Conservation (phyloP, 2,888 invertebrate species). For the Drosophila helvetica region DNA sequence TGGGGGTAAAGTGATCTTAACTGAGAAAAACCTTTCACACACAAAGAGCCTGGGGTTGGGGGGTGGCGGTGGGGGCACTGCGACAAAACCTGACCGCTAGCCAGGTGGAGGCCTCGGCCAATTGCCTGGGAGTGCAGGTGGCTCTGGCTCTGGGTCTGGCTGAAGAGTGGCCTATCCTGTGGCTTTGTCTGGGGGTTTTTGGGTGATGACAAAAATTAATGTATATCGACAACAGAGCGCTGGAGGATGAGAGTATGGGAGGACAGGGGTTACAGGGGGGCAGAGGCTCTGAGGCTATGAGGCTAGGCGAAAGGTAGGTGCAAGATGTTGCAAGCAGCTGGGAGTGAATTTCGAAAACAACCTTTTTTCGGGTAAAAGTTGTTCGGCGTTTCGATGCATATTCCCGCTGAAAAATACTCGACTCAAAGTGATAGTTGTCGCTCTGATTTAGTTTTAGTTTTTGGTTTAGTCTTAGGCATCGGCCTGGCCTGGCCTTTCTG, state of each 20-base stretch:
- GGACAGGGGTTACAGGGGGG: constrained; percentile 1
- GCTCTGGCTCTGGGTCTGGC: constrained; percentile 3
- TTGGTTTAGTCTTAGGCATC: neutral
- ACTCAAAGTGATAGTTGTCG: constrained; percentile 67
- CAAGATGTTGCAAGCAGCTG: constrained; percentile 23
- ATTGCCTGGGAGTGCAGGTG: constrained; percentile 35
- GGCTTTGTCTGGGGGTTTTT: constrained; percentile 12
- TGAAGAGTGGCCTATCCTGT: constrained; percentile 18
- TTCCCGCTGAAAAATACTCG: constrained; percentile 37
- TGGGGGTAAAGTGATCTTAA: neutral
- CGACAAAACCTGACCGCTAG: constrained; percentile 38
- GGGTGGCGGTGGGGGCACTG: constrained; percentile 3
- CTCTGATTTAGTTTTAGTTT: constrained; percentile 56
- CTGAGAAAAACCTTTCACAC: constrained; percentile 40
- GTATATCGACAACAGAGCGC: constrained; percentile 45
- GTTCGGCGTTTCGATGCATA: constrained; percentile 51
- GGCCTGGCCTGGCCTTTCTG: neutral
- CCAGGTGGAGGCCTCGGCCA: constrained; percentile 25
- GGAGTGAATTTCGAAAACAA: constrained; percentile 58
- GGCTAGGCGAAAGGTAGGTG: constrained; percentile 28
- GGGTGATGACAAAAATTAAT: constrained; percentile 64
- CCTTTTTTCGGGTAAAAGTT: constrained; percentile 72
- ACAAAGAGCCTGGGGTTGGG: constrained; percentile 11
- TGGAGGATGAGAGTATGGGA: constrained; percentile 21
- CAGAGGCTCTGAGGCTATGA: neutral